A percentile compares a stretch with the other conserved stretches of the same genome.
These are phyloP conservation scores for Apodemia hepburni DNA, from an alignment of 2,888 invertebrate species.

Conservation along the genomic window DNA sequence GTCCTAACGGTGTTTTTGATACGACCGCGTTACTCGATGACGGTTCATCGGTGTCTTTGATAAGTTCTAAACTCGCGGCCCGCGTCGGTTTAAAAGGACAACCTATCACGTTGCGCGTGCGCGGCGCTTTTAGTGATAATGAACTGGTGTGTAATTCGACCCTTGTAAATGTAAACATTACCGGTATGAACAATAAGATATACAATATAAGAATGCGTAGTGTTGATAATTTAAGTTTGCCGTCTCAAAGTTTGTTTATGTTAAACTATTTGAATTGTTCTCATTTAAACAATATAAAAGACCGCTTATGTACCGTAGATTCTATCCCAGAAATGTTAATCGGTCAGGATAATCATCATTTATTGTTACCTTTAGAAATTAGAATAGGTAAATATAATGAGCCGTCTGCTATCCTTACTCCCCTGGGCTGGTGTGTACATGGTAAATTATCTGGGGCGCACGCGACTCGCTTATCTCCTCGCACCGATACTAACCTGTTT, in stretches of 20 bases:
- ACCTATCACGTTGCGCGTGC: conserved; percentile 29
- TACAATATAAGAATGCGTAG: conserved; percentile 28
- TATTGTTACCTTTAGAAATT: conserved; percentile 33
- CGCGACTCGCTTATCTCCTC: neutral
- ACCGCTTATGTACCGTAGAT: conserved; percentile 17
- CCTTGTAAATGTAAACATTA: conserved; percentile 26
- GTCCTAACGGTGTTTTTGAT: conserved; percentile 29
- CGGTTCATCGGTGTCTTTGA: conserved; percentile 34
- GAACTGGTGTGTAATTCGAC: conserved; percentile 21
- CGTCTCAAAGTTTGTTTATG: conserved; percentile 29
- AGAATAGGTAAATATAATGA: conserved; percentile 7
- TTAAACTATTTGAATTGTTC: neutral
- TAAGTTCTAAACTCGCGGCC: conserved; percentile 27
- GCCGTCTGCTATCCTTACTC: conserved; percentile 14
- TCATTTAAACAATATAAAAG: conserved; percentile 22
- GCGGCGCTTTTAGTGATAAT: conserved; percentile 26
- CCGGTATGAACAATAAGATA: conserved; percentile 24
- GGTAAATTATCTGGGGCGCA: conserved; percentile 2
- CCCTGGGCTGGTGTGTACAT: conserved; percentile 19
- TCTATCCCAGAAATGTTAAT: conserved; percentile 35
- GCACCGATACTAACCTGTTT: conserved; percentile 4
- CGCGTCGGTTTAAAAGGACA: conserved; percentile 28
- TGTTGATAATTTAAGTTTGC: conserved; percentile 32
- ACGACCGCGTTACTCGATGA: conserved; percentile 34
- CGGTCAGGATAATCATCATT: conserved; percentile 38